Evolutionary conservation across 2,113 vertebrate genomes (phyloP), one percentile per base, ranked within the genome.

Genomic region (Psophia crepitans): DNA sequence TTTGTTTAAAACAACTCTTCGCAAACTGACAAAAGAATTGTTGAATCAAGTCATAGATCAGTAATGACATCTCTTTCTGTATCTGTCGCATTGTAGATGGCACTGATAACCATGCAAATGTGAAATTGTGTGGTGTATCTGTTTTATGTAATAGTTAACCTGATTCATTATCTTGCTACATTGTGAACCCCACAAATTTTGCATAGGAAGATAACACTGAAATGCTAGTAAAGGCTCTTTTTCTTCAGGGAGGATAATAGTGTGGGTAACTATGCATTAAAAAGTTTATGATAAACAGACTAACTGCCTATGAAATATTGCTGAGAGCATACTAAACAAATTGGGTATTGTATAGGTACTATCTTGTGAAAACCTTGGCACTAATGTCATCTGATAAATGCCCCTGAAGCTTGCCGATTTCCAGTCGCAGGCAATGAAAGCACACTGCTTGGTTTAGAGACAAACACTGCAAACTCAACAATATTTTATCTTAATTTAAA

Each of bases 401-500:
- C 53, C 35, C 57, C 58, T 21, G 14, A 21, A 85, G 27, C 70
- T 58, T 83, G 48, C 44, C 5, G 8, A 48, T 90, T 96, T 94
- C 66, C 82, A 93, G 49, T 73, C 24, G 14, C 23, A 65, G 49
- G 48, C 82, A 84, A 69, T 30, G 80, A 71, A 96, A 96, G 61
- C 20, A 6, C 84, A 75, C 41, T 15, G 5, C 68, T 91, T 80
- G 28, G 19, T 95, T 91, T 94, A 35, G 58, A 87, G 70, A 68
- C 69, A 96, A 96, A 86, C 95, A 87, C 61, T 32, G 93, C 69
- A 73, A 71, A 79, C 51, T 44, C 89, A 80, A 98, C 96, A 96
- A 96, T 70, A 96, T 96, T 96, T 96, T 96, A 92, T 96, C 90
- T 97, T 97, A 89, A 94, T 96, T 97, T 95, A 96, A 96, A 66